A percentile compares a stretch with the other conserved stretches of the same genome.
phyloP scores from a whole-genome alignment of 53 echinoderm and acorn worm genomes.

The Crossaster papposus region DNA sequence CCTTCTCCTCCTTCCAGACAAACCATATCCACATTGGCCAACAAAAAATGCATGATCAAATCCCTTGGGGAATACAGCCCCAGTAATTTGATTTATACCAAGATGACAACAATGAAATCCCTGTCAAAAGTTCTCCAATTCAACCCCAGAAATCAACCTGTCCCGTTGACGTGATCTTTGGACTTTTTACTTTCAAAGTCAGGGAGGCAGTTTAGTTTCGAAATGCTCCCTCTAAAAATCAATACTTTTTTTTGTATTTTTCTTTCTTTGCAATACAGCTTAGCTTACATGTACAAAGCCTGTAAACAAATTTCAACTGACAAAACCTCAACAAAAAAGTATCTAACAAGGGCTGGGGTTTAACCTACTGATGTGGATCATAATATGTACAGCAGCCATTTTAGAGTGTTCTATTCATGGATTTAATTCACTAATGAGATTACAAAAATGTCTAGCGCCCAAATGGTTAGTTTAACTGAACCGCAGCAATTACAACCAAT shows the following conservation, averaged over 20 bases:
- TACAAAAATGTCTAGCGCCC: no score
- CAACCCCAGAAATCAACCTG: neutral
- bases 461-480: no score
- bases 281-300: neutral
- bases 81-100: constrained; percentile 21
- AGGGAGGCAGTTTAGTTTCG: constrained; percentile 15
- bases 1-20: neutral
- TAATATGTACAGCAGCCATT: no score
- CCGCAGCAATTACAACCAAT: neutral
- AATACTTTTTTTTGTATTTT: neutral
- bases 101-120: constrained; percentile 28
- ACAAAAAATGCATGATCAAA: neutral
- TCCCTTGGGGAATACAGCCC: neutral
- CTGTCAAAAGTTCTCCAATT: constrained; percentile 9
- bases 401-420: no score
- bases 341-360: no score
- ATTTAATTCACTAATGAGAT: no score
- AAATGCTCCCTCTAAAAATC: constrained; percentile 1
- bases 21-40: neutral
- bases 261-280: neutral
- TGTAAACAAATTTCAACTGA: neutral
- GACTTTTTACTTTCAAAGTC: neutral
- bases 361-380: no score
- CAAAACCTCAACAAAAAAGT: neutral
- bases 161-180: neutral